Percentiles rank a stretch among this genome's conserved stretches.
Conservation (phyloP, 2,113 vertebrate species). For the Cepphus grylle region DNA sequence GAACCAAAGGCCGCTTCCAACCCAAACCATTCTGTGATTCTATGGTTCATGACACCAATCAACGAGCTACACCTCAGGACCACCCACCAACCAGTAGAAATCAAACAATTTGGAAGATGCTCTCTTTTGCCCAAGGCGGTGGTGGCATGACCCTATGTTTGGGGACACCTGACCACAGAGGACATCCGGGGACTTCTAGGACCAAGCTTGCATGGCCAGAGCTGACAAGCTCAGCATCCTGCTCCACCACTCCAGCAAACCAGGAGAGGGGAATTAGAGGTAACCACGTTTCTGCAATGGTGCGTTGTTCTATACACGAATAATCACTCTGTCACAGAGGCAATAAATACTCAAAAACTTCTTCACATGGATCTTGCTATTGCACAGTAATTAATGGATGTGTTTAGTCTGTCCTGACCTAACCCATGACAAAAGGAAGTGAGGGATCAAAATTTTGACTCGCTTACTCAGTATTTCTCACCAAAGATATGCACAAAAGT, state of each 20-base stretch:
- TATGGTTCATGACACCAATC: neutral
- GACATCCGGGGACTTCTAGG: neutral
- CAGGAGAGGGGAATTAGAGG: neutral
- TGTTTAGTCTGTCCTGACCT: neutral
- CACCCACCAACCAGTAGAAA: neutral
- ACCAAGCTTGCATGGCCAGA: neutral
- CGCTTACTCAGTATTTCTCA: constrained; percentile 34
- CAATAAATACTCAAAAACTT: neutral
- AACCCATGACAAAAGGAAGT: neutral
- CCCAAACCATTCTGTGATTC: too few relatives aligned
- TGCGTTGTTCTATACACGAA: neutral
- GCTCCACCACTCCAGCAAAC: neutral
- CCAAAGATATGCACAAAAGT: neutral
- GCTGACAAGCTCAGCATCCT: neutral
- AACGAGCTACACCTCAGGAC: fast-evolving
- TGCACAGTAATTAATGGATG: neutral
- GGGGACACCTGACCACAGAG: neutral
- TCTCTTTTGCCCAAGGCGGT: neutral
- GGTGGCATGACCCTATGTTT: neutral
- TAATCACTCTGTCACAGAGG: neutral
- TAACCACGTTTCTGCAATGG: neutral
- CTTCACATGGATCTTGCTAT: neutral
- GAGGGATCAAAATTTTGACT: constrained; percentile 27
- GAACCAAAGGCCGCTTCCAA: too few relatives aligned
- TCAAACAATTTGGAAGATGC: neutral